phyloP scores from a whole-genome alignment of 2,113 vertebrate genomes.

The Neolamprologus hecqui region DNA sequence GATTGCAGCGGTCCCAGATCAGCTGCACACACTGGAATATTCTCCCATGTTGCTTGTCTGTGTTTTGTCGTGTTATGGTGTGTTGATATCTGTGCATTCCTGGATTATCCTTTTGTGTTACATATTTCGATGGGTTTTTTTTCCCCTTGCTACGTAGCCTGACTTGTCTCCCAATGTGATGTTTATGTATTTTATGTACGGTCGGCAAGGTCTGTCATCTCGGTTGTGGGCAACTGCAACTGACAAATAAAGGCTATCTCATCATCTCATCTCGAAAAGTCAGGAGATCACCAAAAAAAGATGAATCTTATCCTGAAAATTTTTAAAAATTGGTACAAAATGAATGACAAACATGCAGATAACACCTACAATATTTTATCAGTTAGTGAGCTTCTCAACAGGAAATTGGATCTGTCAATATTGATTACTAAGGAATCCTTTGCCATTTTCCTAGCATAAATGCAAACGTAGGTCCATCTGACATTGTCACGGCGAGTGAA shows the following conservation, averaged over 20 bases:
- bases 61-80: background rate
- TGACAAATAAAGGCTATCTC: no score
- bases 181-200: background rate
- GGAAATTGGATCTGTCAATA: no score
- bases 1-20: background rate
- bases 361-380: no score
- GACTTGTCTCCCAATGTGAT: background rate
- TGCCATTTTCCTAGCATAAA: no score
- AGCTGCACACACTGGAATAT: background rate
- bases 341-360: no score
- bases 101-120: background rate
- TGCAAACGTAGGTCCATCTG: no score
- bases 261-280: background rate
- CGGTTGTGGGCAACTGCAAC: no score
- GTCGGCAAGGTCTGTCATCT: background rate
- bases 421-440: no score
- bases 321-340: no score
- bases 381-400: no score
- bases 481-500: no score
- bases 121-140: background rate
- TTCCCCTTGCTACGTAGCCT: accelerated
- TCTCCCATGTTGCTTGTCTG: background rate
- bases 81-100: background rate
- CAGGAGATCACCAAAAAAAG: background rate
- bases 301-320: background rate